Percentiles rank a stretch among this genome's conserved stretches.
Conservation (phyloP, 64 coral and sea anemone genomes). For the Pocillopora damicornis region DNA sequence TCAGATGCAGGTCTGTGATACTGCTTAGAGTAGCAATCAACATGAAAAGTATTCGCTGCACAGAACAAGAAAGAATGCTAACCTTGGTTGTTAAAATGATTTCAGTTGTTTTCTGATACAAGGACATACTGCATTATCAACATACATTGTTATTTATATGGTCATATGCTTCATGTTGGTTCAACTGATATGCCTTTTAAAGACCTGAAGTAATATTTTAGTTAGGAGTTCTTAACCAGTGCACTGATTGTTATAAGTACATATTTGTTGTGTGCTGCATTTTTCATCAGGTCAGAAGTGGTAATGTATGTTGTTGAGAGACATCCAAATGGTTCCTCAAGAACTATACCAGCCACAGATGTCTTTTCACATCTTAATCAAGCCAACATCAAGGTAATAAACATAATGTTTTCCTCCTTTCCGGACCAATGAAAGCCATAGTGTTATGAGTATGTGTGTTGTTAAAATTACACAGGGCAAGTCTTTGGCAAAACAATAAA, state of each 20-base stretch:
- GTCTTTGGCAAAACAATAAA: too few relatives aligned
- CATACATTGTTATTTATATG: too few relatives aligned
- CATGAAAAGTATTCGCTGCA: too few relatives aligned
- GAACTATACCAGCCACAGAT: slow-evolving; percentile 62
- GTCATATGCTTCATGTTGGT: too few relatives aligned
- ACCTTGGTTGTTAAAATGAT: too few relatives aligned
- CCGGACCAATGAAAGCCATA: background rate
- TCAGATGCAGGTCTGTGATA: background rate
- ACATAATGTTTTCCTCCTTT: background rate
- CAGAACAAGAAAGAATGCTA: too few relatives aligned
- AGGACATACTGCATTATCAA: too few relatives aligned
- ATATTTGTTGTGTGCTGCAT: background rate
- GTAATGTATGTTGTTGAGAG: slow-evolving; percentile 92
- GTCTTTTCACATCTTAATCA: slow-evolving; percentile 68
- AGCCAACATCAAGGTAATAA: slow-evolving; percentile 55
- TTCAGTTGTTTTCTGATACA: too few relatives aligned
- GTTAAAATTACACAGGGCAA: too few relatives aligned
- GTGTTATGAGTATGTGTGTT: too few relatives aligned
- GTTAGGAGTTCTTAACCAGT: too few relatives aligned
- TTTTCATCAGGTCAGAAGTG: slow-evolving; percentile 65
- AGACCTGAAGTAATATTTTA: background rate
- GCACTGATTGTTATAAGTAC: background rate
- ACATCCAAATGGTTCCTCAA: slow-evolving; percentile 76
- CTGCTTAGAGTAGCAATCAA: background rate
- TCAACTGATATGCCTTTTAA: background rate